These are phyloP conservation scores for Mustelus asterias DNA, from an alignment of 2,113 vertebrate species.

Conservation along the genomic window DNA sequence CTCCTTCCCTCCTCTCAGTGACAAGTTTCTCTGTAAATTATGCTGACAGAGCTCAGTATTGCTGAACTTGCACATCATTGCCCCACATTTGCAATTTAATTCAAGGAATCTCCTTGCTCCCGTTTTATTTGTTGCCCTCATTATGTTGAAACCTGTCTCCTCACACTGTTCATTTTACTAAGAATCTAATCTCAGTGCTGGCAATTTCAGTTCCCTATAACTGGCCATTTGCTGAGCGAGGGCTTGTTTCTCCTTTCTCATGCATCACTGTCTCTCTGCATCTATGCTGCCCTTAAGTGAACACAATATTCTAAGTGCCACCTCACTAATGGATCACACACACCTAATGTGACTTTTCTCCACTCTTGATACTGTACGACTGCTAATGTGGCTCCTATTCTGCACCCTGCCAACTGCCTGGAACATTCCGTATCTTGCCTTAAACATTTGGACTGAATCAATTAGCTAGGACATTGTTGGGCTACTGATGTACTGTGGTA, in stretches of 20 bases:
- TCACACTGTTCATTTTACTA: background rate
- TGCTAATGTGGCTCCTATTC: background rate
- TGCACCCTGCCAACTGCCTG: background rate
- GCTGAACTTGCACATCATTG: background rate
- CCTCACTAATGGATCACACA: constrained; percentile 3
- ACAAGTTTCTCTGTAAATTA: background rate
- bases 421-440: background rate
- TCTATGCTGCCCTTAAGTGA: background rate
- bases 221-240: background rate
- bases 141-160: background rate
- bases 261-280: background rate
- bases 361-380: background rate
- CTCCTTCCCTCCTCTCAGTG: background rate
- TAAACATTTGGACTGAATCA: background rate
- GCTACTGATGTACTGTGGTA: background rate
- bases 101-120: background rate
- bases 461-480: background rate
- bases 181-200: background rate
- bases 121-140: background rate
- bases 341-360: background rate
- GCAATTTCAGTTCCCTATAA: background rate
- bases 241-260: background rate
- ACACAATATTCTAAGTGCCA: background rate
- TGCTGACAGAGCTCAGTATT: background rate
- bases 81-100: background rate